Base-by-base conservation (phyloP, 2,797 vertebrate species). In the Rhadinocentrus ornatus region DNA sequence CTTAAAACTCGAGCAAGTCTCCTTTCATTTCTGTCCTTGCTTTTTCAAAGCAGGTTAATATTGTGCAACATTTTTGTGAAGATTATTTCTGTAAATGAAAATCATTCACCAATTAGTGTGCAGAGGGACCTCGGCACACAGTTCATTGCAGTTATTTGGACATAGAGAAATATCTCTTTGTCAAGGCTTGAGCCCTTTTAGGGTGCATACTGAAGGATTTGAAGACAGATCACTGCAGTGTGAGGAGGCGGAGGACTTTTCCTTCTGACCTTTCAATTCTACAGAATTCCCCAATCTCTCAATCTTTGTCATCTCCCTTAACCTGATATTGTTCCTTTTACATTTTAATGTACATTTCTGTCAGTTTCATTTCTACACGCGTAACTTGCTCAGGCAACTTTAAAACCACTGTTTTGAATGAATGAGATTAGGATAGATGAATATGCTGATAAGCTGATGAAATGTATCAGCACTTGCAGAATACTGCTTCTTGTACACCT, bases 71-170 rank as follows among this genome's bases (percentile, higher is more conserved):
- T 35, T 66, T 64, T 67, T 54, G 16, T 13, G 58, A 41, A 22
- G 24, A 62, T 71, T 72, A 75, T 58, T 54, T 48, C 52, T 39
- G 67, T 50, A 72, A 78, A 81, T 70, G 55, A 59, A 80, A 83
- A 66, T 69, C 26, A 41, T 69, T 78, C 69, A 54, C 65, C 53
- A 61, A 77, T 73, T 27, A 55, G 62, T 62, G 73, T 24, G 57
- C 76, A 81, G 84, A 77, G 75, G 62, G 75, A 73, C 80, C 73
- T 88, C 84, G 86, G 86, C 73, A 71, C 81, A 68, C 60, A 57
- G 75, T 86, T 83, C 74, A 85, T 86, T 79, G 76, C 41, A 66
- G 56, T 2, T 77, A 84, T 54, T 54, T 52, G 61, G 27, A 77
- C 32, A 5, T 48, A 16, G 67, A 82, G 72, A 78, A 87, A 82